Base-by-base conservation (phyloP, 2,113 vertebrate genomes). In the Machaerirhynchus nigripectus region DNA sequence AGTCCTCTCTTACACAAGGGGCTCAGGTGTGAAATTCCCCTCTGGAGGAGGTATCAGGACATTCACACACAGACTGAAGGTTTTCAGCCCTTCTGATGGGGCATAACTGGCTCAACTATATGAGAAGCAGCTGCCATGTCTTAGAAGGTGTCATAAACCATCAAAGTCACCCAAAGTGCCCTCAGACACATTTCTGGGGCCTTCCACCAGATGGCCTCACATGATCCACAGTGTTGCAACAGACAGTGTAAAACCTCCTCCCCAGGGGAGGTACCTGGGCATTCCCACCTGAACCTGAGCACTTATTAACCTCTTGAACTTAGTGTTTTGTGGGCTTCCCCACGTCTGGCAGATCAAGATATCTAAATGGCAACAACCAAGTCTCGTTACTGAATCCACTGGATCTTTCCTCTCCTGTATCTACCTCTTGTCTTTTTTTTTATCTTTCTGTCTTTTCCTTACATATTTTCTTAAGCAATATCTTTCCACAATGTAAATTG, bases 191-290 rank as follows among this genome's bases (percentile, higher is more conserved):
- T 30, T 81, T 67, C 28, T 39, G 40, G 37, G 19, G 26, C 37
- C 12, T 52, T n/a, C 37, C 23, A 52, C 13, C 18, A 20, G 7
- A 31, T 9, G 15, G 21, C 13, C 63, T 49, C 11, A 35, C 33
- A 37, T 16, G 19, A 46, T 17, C 8, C 31, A 28, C 19, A 46
- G 19, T 52, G 28, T 46, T 59, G 6, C 44, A 28, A 6, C 6
- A 19, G 16, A 16, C 15, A 52, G 13, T 6, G 4, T 10, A 46
- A 67, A 59, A 52, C 6, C 7, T 59, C 4, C 5, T 7, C 15
- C 12, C 18, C 35, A 5, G 8, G 4, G 6, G 27, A 44, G 8
- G 13, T 33, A 28, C 27, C 21, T 44, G 10, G 27, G 12, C 0
- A 0, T 39, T 81, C 33, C 37, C 37, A 39, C 23, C n/a, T 20